Evolutionary conservation across 1,140 invertebrate genomes (phyloP).

Genomic region (Thaumatotibia leucotreta): DNA sequence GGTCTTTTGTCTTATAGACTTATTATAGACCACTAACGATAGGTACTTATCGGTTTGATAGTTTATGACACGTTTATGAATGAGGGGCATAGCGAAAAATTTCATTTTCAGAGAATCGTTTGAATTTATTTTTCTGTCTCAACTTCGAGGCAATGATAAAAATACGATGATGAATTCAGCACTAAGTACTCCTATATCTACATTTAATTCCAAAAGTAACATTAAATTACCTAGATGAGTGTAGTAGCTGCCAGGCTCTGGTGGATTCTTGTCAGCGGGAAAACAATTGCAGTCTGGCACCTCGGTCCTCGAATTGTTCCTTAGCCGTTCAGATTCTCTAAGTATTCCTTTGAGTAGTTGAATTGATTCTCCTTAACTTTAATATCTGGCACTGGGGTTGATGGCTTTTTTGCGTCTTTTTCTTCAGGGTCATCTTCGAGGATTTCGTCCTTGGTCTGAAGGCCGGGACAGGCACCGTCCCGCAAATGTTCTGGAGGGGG

Average conservation of each 20-base stretch:
- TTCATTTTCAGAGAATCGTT: too few species aligned
- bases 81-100: too few species aligned
- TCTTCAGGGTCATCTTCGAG: constrained; percentile 76
- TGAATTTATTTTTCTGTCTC: too few species aligned
- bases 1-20: too few species aligned
- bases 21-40: too few species aligned
- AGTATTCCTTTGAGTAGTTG: constrained; percentile 76
- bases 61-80: too few species aligned
- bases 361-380: constrained; percentile 73
- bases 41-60: too few species aligned
- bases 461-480: constrained; percentile 82
- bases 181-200: too few species aligned
- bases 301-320: constrained; percentile 85
- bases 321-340: constrained; percentile 80
- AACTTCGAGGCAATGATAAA: too few species aligned
- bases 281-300: constrained; percentile 91
- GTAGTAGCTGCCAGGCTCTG: constrained; percentile 91
- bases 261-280: constrained; percentile 86
- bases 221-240: constrained; percentile 84
- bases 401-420: constrained; percentile 55
- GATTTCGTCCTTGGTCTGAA: constrained; percentile 84
- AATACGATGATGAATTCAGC: too few species aligned
- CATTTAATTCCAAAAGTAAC: too few species aligned
- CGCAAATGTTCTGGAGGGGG: constrained; percentile 84
- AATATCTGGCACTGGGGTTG: constrained; percentile 48